Evolutionary conservation across 2,113 vertebrate genomes (phyloP), one percentile per base, ranked within the genome.

Genomic region (Tor tambroides): DNA sequence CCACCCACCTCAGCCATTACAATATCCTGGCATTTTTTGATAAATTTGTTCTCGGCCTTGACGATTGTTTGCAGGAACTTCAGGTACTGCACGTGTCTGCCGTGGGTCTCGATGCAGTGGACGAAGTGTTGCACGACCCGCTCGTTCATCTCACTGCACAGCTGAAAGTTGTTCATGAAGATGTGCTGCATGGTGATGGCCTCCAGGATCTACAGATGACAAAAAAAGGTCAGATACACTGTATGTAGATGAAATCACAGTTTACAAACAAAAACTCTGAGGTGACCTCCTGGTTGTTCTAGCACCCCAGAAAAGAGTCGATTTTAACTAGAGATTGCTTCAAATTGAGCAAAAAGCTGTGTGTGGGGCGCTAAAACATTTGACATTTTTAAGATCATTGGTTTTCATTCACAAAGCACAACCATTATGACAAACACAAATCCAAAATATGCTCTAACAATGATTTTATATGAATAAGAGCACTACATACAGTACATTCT

Each of bases 151-250:
- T 99, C 98, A 0, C 97, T 98, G 96, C 98, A 99, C 21, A 99
- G 95, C 96, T 99, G 98, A 94, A 97, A 98, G 92, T 99, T 99
- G 91, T 99, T 98, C 98, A 99, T 99, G 94, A 99, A 99, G 88
- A 99, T 98, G 93, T 99, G 98, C 92, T 98, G 98, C 97, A 99
- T 98, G 9, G 98, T 99, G 56, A 99, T 93, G 0, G 98, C 98
- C 90, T 99, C 98, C 83, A 99, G 91, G 83, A 99, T 98, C 98
- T 99, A 85, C 63, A 46, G 21, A 26, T 14, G 6, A 83, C 69
- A 51, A 51, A 51, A 32, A 26, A 46, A 38, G 11, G n/a, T 0
- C 51, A 12, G 46, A 84, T 38, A 38, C n/a, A n/a, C n/a, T n/a
- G n/a, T 23, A 80, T 46, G 6, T 7, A 19, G 28, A 67, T 9